Evolutionary conservation across 1,140 invertebrate species (phyloP), one percentile per base, ranked within the genome.

Genomic region (Portunus trituberculatus): DNA sequence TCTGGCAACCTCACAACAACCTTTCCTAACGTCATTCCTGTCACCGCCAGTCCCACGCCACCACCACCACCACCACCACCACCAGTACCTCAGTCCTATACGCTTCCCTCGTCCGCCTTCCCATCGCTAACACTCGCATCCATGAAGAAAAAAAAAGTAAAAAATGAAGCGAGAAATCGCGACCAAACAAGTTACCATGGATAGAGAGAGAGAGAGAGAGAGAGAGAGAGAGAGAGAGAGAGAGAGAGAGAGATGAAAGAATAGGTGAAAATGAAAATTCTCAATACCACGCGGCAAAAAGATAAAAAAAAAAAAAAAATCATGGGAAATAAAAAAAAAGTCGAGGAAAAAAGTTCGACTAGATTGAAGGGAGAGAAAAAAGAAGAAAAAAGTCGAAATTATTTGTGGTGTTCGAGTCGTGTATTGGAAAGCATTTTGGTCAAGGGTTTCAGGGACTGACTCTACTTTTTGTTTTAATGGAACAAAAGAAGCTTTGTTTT

Each of bases 191-290:
- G 89, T 76, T 76, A 76, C 20, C 67, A n/a, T 39, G 39, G 84
- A 86, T 4, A 86, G 84, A 86, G 84, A 86, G 84, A 86, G 84
- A 86, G 84, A 86, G 84, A 86, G 84, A 86, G 84, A 86, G 84
- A 86, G 84, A 86, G 84, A 86, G 84, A 86, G 84, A 86, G 84
- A 86, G 84, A 86, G 84, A 88, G 28, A 88, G 31, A 88, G 86
- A 88, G 86, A 88, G 86, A 46, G 20, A 16, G 45, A 25, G 10
- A 46, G 25, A 39, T 31, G 83, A 86, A 39, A 86, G n/a, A 39
- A 39, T 39, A 39, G 39, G 39, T 39, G 39, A 39, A 39, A 39
- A 39, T 2, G 39, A 39, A 39, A 39, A 39, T 39, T 39, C 39
- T 39, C 39, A 39, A 39, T 20, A 59, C 52, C 52, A 59, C 8